A percentile compares a stretch with the other conserved stretches of the same genome.
Evolutionary conservation across 2,797 vertebrate genomes (phyloP).

Genomic region (Platalea minor): DNA sequence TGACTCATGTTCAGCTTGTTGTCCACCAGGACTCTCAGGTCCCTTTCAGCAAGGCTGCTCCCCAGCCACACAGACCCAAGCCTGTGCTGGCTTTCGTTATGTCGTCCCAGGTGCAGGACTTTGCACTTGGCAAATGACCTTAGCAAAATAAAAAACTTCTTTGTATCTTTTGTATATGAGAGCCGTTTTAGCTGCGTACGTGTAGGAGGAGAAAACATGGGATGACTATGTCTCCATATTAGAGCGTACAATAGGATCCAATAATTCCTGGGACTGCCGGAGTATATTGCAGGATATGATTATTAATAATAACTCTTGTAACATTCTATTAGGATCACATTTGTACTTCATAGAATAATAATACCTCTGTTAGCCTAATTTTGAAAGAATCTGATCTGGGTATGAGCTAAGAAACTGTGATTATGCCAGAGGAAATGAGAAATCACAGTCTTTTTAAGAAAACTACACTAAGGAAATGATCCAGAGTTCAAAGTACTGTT

Average conservation of each 20-base stretch:
- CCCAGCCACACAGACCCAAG: accelerated
- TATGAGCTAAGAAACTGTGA: background rate
- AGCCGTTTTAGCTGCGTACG: background rate
- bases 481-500: background rate
- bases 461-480: background rate
- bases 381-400: background rate
- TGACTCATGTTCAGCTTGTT: accelerated
- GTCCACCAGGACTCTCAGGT: no score
- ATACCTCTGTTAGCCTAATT: background rate
- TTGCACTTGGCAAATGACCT: background rate
- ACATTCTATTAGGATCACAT: background rate
- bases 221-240: background rate
- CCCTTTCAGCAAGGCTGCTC: background rate
- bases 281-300: background rate
- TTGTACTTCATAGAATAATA: background rate
- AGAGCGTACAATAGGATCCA: background rate
- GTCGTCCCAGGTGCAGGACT: background rate
- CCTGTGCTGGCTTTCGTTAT: accelerated
- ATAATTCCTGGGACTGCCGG: background rate
- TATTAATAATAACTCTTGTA: background rate
- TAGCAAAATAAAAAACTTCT: background rate
- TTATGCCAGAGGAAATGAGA: background rate
- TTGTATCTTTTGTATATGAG: background rate
- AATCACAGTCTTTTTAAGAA: background rate
- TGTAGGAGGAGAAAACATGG: background rate